Percentiles rank a stretch among this genome's conserved stretches.
Conservation (phyloP, 2,113 vertebrate species). For the Progne subis region DNA sequence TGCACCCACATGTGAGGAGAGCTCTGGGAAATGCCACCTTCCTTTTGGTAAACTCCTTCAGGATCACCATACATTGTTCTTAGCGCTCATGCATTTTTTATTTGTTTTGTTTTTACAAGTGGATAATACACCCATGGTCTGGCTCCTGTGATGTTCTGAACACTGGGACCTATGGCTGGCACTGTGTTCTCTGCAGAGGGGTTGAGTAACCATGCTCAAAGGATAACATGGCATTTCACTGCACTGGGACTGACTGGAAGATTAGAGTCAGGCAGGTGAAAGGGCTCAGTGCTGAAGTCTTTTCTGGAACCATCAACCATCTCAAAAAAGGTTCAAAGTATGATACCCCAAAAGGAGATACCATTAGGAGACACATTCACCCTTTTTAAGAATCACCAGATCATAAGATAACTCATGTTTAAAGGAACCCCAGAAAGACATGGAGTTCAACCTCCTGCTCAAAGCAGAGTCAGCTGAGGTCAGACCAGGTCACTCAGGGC, state of each 20-base stretch:
- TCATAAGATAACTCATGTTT: not conserved
- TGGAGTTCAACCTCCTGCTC: not conserved
- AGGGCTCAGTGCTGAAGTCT: not conserved
- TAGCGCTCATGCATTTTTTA: too few species aligned
- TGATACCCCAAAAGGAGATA: not conserved
- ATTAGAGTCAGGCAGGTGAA: not conserved
- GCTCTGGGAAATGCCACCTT: not conserved
- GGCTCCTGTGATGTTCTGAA: not conserved
- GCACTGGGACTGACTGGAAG: not conserved
- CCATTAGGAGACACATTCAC: not conserved
- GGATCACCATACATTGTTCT: not conserved
- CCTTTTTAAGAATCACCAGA: not conserved
- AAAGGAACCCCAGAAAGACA: not conserved
- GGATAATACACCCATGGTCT: not conserved
- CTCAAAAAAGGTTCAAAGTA: not conserved
- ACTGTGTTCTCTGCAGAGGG: not conserved
- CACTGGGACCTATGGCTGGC: not conserved
- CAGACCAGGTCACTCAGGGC: not conserved
- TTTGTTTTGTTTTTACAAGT: not conserved
- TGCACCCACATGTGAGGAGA: not conserved
- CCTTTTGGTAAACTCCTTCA: not conserved
- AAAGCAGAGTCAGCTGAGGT: not conserved
- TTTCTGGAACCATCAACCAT: not conserved
- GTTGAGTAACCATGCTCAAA: not conserved
- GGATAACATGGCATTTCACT: not conserved